Percentiles rank a stretch among this genome's conserved stretches.
phyloP scores from a whole-genome alignment of 2,797 vertebrate species.

The Moxostoma hubbsi region DNA sequence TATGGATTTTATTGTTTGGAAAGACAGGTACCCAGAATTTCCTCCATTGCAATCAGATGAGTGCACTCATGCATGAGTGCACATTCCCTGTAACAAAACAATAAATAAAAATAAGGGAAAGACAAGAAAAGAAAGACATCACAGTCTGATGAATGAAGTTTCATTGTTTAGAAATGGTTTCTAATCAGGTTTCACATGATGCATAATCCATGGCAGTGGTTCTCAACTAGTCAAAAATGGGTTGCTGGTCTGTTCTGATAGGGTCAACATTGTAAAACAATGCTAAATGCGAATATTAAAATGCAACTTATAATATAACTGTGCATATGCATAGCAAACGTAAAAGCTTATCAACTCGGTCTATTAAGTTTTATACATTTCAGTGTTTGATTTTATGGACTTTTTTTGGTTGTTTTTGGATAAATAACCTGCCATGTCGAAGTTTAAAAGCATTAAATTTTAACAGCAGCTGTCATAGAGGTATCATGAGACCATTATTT shows the following conservation, averaged over 20 bases:
- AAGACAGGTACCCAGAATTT: neutral
- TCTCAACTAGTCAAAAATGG: too few species aligned
- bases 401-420: neutral
- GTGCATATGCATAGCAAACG: too few species aligned
- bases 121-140: neutral
- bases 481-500: slow-evolving; percentile 26
- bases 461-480: slow-evolving; percentile 3
- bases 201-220: neutral
- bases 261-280: too few species aligned
- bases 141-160: neutral
- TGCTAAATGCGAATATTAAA: too few species aligned
- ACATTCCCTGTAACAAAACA: neutral
- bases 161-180: slow-evolving; percentile 1
- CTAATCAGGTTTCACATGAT: neutral
- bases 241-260: too few species aligned
- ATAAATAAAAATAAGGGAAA: neutral
- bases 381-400: neutral
- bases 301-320: too few species aligned
- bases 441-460: neutral
- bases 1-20: slow-evolving; percentile 1
- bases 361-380: neutral
- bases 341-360: too few species aligned
- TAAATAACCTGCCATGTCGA: neutral
- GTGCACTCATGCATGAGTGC: neutral
- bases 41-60: slow-evolving; percentile 1